These are phyloP conservation scores for Caenorhabditis latens DNA, from an alignment of 1,140 invertebrate species.

Conservation along the genomic window DNA sequence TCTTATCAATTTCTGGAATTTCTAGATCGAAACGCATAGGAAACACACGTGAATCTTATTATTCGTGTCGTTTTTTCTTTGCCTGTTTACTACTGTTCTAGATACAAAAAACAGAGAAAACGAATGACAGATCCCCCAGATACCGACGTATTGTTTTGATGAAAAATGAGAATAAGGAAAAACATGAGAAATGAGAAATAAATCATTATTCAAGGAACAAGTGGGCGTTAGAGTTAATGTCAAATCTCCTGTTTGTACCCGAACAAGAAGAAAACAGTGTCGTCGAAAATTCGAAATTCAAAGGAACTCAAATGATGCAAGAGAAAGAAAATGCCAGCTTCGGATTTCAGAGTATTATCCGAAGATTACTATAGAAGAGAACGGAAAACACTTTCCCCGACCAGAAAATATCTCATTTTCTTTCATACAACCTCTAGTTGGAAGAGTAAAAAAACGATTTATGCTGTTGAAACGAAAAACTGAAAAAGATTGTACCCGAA, in stretches of 20 bases:
- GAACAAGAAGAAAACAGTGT: background rate
- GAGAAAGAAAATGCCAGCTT: too few species aligned
- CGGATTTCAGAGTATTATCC: too few species aligned
- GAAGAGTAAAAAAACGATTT: too few species aligned
- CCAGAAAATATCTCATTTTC: too few species aligned
- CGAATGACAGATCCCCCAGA: background rate
- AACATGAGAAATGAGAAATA: background rate
- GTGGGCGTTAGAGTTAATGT: background rate
- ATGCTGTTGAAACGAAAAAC: too few species aligned
- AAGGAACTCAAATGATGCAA: too few species aligned
- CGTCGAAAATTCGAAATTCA: too few species aligned
- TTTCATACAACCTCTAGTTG: too few species aligned
- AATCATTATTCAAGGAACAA: background rate
- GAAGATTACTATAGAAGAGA: too few species aligned
- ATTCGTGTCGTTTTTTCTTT: background rate
- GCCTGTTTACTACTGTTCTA: background rate
- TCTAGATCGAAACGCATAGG: background rate
- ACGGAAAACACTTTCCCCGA: too few species aligned
- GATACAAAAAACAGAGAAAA: background rate
- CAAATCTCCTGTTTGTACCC: background rate
- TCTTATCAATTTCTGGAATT: conserved; percentile 22
- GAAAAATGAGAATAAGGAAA: background rate
- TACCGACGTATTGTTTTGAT: conserved; percentile 20
- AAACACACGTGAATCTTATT: background rate
- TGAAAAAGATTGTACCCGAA: too few species aligned